Evolutionary conservation across 2,113 vertebrate species (phyloP), one percentile per base, ranked within the genome.

Genomic region (Ceratotherium simum): DNA sequence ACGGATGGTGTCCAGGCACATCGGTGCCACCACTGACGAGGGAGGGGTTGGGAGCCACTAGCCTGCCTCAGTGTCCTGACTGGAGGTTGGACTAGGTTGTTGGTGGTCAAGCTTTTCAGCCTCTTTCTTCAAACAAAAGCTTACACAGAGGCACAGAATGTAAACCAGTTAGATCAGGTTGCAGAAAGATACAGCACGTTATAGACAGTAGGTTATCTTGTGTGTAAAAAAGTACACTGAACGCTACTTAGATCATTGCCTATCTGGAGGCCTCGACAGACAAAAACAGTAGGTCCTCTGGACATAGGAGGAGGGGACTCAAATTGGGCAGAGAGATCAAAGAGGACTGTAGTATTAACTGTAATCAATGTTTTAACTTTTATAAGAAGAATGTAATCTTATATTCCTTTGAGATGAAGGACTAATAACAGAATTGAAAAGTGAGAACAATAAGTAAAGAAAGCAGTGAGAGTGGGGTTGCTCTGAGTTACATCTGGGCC

Each of bases 21-120:
- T 42, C 0, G 13, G n/a, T 48, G 51, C n/a, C 70, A 11, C 70
- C 29, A 5, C n/a, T 29, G 9, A 25, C 0, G 6, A n/a, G 17
- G 12, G 4, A 12, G 48, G 51, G 23, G 5, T 27, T n/a, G 54
- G 58, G 29, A 29, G 36, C 10, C 69, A 54, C 21, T 23, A 3
- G 18, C 73, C 36, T 67, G 46, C 81, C 73, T 83, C 89, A 33
- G 67, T 82, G 95, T 92, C 54, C 81, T 62, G 42, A 1, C 33
- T 14, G 70, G 89, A 6, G 7, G 8, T 75, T n/a, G 36, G 65
- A 20, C 48, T 29, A 8, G 18, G 65, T 39, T 65, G 31, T 4
- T 62, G 65, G 21, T 16, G 10, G 39, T 64, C 27, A 36, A 46
- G 42, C 17, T 46, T 70, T 51, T 58, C 2, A 64, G 79, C 12